These are phyloP conservation scores for Echinometra lucunter DNA, from an alignment of 53 echinoderm and acorn worm species.

Conservation along the genomic window DNA sequence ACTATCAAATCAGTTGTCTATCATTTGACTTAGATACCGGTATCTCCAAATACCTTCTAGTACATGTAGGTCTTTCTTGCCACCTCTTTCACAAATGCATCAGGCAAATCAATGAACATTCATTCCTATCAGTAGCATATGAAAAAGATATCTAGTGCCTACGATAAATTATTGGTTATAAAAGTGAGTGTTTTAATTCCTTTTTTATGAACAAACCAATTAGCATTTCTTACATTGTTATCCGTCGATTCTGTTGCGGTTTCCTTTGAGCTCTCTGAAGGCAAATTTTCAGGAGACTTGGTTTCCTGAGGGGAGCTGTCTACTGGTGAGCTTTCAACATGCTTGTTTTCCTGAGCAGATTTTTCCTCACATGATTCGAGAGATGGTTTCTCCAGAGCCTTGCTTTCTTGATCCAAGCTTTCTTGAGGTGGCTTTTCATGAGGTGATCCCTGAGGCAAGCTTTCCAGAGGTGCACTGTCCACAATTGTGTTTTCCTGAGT, in stretches of 20 bases:
- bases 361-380: too few species aligned
- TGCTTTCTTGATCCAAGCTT: background rate
- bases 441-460: background rate
- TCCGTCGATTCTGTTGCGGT: background rate
- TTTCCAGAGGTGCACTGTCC: too few species aligned
- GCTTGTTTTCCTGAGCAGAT: background rate
- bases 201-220: background rate
- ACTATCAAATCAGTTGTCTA: too few species aligned
- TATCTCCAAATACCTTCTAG: too few species aligned
- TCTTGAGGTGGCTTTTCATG: background rate
- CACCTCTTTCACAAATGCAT: too few species aligned
- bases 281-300: background rate
- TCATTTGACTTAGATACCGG: too few species aligned
- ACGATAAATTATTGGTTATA: background rate
- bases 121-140: too few species aligned
- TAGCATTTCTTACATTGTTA: background rate
- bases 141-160: background rate
- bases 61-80: too few species aligned
- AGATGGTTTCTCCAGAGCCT: background rate
- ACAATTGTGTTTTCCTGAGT: too few species aligned
- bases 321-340: background rate
- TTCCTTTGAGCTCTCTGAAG: background rate
- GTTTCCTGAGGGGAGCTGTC: background rate
- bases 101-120: too few species aligned
- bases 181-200: background rate